These are phyloP conservation scores for Sebastes elongatus DNA, from an alignment of 2,797 vertebrate genomes.

Conservation along the genomic window DNA sequence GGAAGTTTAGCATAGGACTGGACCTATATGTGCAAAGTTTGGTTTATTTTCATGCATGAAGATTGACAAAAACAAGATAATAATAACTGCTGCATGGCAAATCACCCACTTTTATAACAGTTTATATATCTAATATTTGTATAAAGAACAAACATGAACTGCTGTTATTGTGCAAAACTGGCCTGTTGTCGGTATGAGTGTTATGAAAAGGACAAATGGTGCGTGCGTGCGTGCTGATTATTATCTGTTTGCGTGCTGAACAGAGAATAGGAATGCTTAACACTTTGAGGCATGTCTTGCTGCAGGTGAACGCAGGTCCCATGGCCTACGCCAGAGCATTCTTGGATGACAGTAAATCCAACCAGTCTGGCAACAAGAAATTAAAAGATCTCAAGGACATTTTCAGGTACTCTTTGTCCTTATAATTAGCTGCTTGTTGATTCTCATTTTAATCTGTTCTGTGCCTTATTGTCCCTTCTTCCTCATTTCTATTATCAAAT, in stretches of 20 bases:
- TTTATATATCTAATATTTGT: too few species aligned
- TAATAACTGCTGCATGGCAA: too few species aligned
- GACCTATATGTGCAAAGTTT: too few species aligned
- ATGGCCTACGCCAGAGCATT: slow-evolving; percentile 97
- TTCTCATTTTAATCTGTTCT: not conserved
- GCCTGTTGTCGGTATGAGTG: too few species aligned
- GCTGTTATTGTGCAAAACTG: not conserved
- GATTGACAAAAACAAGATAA: too few species aligned
- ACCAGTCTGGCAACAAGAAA: slow-evolving; percentile 89
- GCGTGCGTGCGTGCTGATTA: rapidly evolving
- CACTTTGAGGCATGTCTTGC: slow-evolving; percentile 12
- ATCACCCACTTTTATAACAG: not conserved
- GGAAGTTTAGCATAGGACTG: too few species aligned
- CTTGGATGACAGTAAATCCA: slow-evolving; percentile 89
- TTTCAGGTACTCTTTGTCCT: slow-evolving; percentile 84
- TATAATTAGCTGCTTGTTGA: too few species aligned
- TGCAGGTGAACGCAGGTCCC: slow-evolving; percentile 96
- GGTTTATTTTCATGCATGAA: too few species aligned
- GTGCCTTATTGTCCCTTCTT: not conserved
- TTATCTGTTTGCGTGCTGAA: not conserved
- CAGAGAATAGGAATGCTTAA: not conserved
- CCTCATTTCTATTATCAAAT: not conserved
- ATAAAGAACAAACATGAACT: not conserved
- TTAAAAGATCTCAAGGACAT: slow-evolving; percentile 94
- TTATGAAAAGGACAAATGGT: not conserved